phyloP scores from a whole-genome alignment of 2,888 invertebrate genomes.

The Chymomyza caudatula region DNA sequence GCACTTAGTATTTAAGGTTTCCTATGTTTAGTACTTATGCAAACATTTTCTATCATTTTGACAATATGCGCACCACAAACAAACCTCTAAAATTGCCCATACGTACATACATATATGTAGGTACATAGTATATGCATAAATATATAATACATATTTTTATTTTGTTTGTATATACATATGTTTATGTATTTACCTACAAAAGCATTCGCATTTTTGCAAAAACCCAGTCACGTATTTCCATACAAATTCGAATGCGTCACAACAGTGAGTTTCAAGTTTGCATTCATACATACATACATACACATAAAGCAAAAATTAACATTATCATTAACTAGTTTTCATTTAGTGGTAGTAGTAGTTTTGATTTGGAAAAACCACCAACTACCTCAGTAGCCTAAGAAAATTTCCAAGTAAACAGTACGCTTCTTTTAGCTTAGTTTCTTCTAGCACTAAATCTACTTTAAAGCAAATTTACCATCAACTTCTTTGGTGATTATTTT shows the following conservation, averaged over 20 bases:
- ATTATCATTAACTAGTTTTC: background rate
- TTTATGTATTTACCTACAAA: background rate
- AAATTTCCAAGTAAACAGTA: too few species aligned
- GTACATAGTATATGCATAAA: background rate
- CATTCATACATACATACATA: background rate
- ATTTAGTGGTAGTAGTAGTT: background rate
- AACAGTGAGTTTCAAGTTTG: background rate
- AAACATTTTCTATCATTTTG: background rate
- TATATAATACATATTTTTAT: background rate
- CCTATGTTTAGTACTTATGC: background rate
- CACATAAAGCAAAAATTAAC: background rate
- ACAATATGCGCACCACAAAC: background rate
- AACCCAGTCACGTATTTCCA: background rate
- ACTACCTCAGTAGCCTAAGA: too few species aligned
- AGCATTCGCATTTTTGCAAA: background rate
- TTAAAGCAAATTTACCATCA: too few species aligned
- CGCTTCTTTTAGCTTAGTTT: background rate
- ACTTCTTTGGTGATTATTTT: background rate
- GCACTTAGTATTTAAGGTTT: background rate
- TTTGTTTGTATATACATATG: background rate
- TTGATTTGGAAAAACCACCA: slow-evolving; percentile 10
- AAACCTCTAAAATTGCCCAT: background rate
- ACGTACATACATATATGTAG: background rate
- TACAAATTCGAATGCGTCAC: background rate
- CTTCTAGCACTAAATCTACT: background rate